Evolutionary conservation across 2,113 vertebrate species (phyloP).

Genomic region (Sula dactylatra): DNA sequence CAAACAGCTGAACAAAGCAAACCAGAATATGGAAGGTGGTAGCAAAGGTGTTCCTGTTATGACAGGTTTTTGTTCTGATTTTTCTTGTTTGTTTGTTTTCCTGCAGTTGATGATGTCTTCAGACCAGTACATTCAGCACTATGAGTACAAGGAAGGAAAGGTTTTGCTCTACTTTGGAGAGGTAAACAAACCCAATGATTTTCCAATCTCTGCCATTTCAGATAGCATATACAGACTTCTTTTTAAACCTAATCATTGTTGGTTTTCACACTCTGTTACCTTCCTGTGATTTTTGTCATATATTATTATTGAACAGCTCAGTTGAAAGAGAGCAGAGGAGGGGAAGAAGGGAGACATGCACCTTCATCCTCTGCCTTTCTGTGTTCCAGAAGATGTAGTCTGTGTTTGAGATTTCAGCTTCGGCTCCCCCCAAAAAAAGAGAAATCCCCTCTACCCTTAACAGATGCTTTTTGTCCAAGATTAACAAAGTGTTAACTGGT

Average conservation of each 20-base stretch:
- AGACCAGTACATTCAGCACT: conserved; percentile 73
- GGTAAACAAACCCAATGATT: conserved; percentile 25
- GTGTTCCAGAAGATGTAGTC: not conserved
- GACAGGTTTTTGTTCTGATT: not conserved
- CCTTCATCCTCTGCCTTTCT: not conserved
- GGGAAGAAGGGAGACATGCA: not conserved
- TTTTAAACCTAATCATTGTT: not conserved
- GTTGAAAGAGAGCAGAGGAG: not conserved
- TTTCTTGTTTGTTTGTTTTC: not conserved
- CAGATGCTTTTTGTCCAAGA: not conserved
- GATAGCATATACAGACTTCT: not conserved
- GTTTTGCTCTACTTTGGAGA: conserved; percentile 72
- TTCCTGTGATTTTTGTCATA: not conserved
- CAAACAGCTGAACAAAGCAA: not conserved
- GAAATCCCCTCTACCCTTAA: not conserved
- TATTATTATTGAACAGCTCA: not conserved
- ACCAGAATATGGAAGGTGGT: not conserved
- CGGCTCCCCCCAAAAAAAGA: not conserved
- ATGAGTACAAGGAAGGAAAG: conserved; percentile 65
- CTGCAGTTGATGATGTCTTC: conserved; percentile 60
- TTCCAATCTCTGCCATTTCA: not conserved
- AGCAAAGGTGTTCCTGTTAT: not conserved
- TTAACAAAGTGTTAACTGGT: not conserved
- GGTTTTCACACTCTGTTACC: not conserved
- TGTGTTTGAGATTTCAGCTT: not conserved